Evolutionary conservation across 2,888 invertebrate species (phyloP).

Genomic region (Callimorpha dominula): DNA sequence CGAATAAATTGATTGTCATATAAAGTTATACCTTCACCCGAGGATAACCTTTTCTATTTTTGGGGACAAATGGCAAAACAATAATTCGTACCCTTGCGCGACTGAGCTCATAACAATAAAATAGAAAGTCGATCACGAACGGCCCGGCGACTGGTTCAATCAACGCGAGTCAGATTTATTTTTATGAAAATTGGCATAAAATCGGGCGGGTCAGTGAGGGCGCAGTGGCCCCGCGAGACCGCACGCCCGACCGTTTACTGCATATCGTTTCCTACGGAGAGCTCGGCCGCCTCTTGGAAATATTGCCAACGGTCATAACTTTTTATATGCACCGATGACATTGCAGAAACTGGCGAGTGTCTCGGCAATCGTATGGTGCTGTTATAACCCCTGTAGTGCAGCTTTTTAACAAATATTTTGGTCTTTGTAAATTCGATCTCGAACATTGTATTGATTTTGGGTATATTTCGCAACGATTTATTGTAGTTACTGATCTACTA

Average conservation of each 20-base stretch:
- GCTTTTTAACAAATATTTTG: not conserved
- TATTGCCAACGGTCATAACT: conserved; percentile 86
- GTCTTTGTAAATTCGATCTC: too few relatives aligned
- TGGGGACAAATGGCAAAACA: conserved; percentile 84
- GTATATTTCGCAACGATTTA: too few relatives aligned
- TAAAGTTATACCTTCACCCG: conserved; percentile 63
- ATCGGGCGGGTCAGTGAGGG: conserved; percentile 82
- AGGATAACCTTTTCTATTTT: conserved; percentile 69
- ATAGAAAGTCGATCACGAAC: conserved; percentile 83
- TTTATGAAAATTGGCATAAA: conserved; percentile 88
- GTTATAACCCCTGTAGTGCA: conserved; percentile 39
- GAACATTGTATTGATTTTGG: too few relatives aligned
- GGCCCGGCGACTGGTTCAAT: conserved; percentile 85
- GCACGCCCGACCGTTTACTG: conserved; percentile 86
- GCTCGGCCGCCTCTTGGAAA: conserved; percentile 76
- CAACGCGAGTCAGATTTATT: conserved; percentile 86
- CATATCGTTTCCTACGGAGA: conserved; percentile 84
- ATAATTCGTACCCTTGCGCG: conserved; percentile 85
- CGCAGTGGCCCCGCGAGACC: conserved; percentile 83
- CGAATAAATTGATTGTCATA: conserved; percentile 61
- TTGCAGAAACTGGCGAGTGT: conserved; percentile 81
- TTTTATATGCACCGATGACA: conserved; percentile 87
- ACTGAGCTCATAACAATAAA: conserved; percentile 86
- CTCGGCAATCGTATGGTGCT: conserved; percentile 61
- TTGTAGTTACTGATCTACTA: too few relatives aligned